phyloP scores from a whole-genome alignment of 2,797 vertebrate species.

The Rousettus madagascariensis region DNA sequence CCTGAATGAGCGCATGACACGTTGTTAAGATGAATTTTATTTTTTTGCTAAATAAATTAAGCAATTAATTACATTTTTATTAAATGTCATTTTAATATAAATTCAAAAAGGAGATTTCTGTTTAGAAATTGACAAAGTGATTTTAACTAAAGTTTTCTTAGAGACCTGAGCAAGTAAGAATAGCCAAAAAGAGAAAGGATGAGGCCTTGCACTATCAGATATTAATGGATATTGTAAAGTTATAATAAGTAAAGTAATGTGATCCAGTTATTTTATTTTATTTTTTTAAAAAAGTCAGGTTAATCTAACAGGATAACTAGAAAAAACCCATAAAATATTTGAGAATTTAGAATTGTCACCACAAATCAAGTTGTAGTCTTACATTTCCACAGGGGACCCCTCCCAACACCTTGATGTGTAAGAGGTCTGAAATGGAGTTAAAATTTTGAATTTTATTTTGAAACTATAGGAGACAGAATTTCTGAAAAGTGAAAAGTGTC shows the following conservation, averaged over 20 bases:
- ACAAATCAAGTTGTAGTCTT: background rate
- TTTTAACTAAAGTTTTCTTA: background rate
- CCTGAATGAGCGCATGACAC: background rate
- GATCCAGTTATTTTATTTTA: background rate
- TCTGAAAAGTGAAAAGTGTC: background rate
- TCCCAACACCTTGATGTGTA: background rate
- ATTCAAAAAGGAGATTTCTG: background rate
- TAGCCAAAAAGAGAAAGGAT: background rate
- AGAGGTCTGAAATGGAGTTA: background rate
- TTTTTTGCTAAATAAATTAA: background rate
- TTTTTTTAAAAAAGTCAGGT: background rate
- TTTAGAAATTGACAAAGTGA: background rate
- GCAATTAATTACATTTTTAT: background rate
- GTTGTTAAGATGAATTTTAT: background rate
- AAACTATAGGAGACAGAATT: background rate
- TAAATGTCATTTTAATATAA: background rate
- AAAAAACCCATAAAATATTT: background rate
- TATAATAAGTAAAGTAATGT: background rate
- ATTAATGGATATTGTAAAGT: background rate
- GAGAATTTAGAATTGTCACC: slow-evolving; percentile 16
- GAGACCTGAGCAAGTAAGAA: background rate
- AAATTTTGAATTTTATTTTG: background rate
- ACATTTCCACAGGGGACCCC: background rate
- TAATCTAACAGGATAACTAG: background rate
- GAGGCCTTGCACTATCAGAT: background rate